Evolutionary conservation across 2,888 invertebrate genomes (phyloP), one percentile per base, ranked within the genome.

Genomic region (Sisyra nigra): DNA sequence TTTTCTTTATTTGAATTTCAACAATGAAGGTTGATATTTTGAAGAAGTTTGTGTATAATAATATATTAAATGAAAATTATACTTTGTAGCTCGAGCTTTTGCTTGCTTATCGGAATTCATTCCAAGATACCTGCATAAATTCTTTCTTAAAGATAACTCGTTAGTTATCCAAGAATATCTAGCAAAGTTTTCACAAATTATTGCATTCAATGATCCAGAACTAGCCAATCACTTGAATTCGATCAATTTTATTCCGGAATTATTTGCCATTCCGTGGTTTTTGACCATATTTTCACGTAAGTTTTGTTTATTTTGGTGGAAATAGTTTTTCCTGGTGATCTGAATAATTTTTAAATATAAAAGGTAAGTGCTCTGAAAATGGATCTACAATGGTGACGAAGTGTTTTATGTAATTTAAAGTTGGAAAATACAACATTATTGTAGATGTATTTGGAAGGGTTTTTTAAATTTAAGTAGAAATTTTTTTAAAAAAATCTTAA

Each of bases 181-280:
- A 48, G 83, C 88, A 3, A 94, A 97, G 63, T 97, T 98, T 68
- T 91, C 91, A 50, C 96, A 96, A 58, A 71, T 97, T 55, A 83
- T 94, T 36, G 85, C 94, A 32, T 98, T 89, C 62, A 92, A 96
- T 58, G 97, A 98, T 61, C 92, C 97, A 0, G 72, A 77, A 45
- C 63, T 98, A 45, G 87, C 91, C 2, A 86, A 86, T 57, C 97
- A 97, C 63, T 68, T 98, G 39, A 77, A 83, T 54, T 80, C 81
- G 11, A 96, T 97, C 51, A 88, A 82, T 56, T 98, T 98, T 60
- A 89, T 86, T 51, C 96, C 98, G 0, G 96, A 98, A 63, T 69
- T 97, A 11, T 98, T 96, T 64, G 93, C 97, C 14, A 97, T 98
- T 60, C 96, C 97, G 0, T 98, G 97, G 97, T 97, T 96, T 61